Base-by-base conservation (phyloP, 2,888 invertebrate species). In the Limnephilus rhombicus region DNA sequence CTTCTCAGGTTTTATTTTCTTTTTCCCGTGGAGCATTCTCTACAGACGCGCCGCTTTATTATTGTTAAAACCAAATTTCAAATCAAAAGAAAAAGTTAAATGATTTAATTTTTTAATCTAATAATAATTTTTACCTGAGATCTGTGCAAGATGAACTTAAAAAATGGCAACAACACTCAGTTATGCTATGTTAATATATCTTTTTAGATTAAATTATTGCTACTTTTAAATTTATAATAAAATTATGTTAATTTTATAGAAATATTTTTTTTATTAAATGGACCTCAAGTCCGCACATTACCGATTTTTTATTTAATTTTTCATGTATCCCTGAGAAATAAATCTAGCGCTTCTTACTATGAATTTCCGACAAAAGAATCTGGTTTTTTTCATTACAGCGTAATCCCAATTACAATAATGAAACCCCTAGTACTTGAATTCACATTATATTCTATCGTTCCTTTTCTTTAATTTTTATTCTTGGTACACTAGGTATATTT, bases 1-100 rank as follows among this genome's bases (percentile, higher is more conserved):
- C 94, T 98, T 97, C 94, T 97, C 97, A 41, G 98, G 98, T 0
- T 97, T 97, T 90, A 90, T 98, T 13, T 94, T 98, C 29, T 97
- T 98, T 94, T 94, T 97, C 34, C 95, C 97, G 0, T 98, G 98
- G 97, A 96, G 97, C 0, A 94, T 97, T 29, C 94, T 97, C 12
- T 97, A 97, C 94, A 96, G 96, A 91, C 96, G 96, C 0, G 86
- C 96, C 34, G 85, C 94, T 29, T 85, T 87, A n/a, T 68, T 92
- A 18, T 24, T 93, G 7, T 85, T 93, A 3, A 91, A 92, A 90
- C 85, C 92, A 29, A 53, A 68, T 68, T 68, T 87, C 29, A 88
- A 92, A 81, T 81, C n/a, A 45, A 81, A 90, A 18, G 49, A 49
- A 90, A 90, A 82, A 81, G n/a, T 37, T 7, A 90, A 37, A n/a